Base-by-base conservation (phyloP, 2,888 invertebrate species). In the Geotrupes spiniger region DNA sequence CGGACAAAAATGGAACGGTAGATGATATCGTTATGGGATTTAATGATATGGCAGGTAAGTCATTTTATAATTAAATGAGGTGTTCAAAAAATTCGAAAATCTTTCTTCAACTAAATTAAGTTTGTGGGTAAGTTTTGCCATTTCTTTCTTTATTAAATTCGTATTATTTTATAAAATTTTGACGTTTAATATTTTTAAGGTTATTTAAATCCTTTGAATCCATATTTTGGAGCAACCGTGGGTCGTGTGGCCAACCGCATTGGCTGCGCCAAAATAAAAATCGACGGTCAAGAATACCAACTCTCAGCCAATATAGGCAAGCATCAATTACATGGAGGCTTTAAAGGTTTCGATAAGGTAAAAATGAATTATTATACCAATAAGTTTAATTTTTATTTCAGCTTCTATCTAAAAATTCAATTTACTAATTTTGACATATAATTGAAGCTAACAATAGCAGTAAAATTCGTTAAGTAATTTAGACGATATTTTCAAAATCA, bases 191-290 rank as follows among this genome's bases (percentile, higher is more conserved):
- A 41, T 42, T 48, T 60, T 63, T 16, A 63, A 87, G 89, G 85
- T 40, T 90, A 90, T 64, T 74, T 80, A 31, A 76, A 78, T 56
- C 66, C 74, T 0, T 65, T 74, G n/a, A 89, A 89, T 64, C 87
- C 87, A 0, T 94, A 93, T 67, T 89, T 95, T 64, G 96, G 96
- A 3, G 86, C 89, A 0, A 85, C 91, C 0, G 79, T 95, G 47
- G 96, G 96, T 1, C 80, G 95, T 38, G 89, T 89, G 15, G 91
- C 90, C 1, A 95, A 94, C 72, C 78, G 87, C 36, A 85, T 93
- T 51, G 82, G 78, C 0, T 81, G 84, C 15, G 92, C 84, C 0
- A 78, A 78, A 50, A 88, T 93, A 66, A 69, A 68, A 2, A 74
- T 94, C 1, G 81, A 84, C 40, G 87, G 84, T 1, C 74, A 79